A percentile compares a stretch with the other conserved stretches of the same genome.
These are phyloP conservation scores for Globodera ellingtonae DNA, from an alignment of 1,140 invertebrate genomes.

Conservation along the genomic window DNA sequence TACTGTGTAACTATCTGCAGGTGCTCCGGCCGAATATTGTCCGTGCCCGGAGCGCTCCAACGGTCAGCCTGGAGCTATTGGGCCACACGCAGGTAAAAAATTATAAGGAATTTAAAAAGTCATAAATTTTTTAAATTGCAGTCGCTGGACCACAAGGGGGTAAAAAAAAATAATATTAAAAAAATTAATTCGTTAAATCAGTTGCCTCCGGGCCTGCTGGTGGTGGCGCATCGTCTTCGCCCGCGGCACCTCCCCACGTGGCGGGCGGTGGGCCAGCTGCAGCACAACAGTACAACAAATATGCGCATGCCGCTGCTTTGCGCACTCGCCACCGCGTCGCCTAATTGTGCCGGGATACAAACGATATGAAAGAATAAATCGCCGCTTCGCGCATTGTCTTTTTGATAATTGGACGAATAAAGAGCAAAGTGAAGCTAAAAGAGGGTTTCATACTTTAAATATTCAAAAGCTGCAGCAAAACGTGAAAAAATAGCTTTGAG, in stretches of 20 bases:
- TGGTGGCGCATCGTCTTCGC: not conserved
- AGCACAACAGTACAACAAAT: constrained; percentile 30
- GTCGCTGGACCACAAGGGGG: too few relatives aligned
- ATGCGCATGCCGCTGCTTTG: constrained; percentile 41
- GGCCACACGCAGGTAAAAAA: not conserved
- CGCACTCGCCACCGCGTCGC: constrained; percentile 30
- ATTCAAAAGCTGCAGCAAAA: too few relatives aligned
- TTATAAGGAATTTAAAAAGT: not conserved
- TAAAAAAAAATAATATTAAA: too few relatives aligned
- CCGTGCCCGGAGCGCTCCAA: constrained; percentile 37
- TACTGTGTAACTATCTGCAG: not conserved
- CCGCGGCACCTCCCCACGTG: not conserved
- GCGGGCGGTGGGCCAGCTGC: constrained; percentile 27
- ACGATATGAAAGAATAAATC: too few relatives aligned
- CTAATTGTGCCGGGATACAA: not conserved
- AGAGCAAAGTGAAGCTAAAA: too few relatives aligned
- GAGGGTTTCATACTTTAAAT: too few relatives aligned
- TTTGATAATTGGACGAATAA: too few relatives aligned
- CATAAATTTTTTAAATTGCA: too few relatives aligned
- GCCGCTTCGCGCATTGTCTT: too few relatives aligned
- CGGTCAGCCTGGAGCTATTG: constrained; percentile 1
- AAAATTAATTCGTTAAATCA: not conserved
- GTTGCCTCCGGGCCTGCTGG: not conserved
- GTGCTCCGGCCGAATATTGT: constrained; percentile 43
- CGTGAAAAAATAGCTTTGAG: too few relatives aligned